Percentiles rank a stretch among this genome's conserved stretches.
Conservation (phyloP, 2,797 vertebrate genomes). For the Vireo griseus region DNA sequence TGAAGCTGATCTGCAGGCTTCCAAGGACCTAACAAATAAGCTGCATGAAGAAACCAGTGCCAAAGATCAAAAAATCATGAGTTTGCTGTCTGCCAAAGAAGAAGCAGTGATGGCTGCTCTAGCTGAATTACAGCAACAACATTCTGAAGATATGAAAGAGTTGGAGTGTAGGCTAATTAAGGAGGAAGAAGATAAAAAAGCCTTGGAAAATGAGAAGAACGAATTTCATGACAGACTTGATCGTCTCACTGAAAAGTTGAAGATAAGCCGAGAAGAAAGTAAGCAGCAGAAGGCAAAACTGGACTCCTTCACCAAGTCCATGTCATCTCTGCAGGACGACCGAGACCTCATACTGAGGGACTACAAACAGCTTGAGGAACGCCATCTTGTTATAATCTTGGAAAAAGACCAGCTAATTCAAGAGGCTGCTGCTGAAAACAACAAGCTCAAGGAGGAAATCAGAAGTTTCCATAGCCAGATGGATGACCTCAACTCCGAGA, state of each 20-base stretch:
- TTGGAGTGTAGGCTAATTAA: conserved; percentile 71
- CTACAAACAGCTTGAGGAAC: conserved; percentile 91
- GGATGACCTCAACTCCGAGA: conserved; percentile 93
- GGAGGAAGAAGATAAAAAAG: conserved; percentile 74
- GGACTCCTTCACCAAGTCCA: conserved; percentile 90
- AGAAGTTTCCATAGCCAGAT: conserved; percentile 81
- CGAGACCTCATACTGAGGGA: conserved; percentile 84
- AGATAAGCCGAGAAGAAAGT: conserved; percentile 77
- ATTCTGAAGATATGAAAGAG: conserved; percentile 81
- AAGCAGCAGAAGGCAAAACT: conserved; percentile 81
- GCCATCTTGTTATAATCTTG: conserved; percentile 83
- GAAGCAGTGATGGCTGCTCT: conserved; percentile 79
- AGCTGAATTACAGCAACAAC: conserved; percentile 70
- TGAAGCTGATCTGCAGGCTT: conserved; percentile 86
- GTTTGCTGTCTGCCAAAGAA: conserved; percentile 87
- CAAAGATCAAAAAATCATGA: conserved; percentile 88
- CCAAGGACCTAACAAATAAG: conserved; percentile 80
- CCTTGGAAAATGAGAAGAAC: conserved; percentile 81
- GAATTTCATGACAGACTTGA: conserved; percentile 73
- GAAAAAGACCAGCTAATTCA: conserved; percentile 94
- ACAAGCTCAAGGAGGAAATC: conserved; percentile 89
- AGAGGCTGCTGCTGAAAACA: conserved; percentile 92
- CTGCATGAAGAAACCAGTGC: conserved; percentile 82
- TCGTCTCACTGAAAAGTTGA: conserved; percentile 75
- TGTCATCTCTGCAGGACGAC: conserved; percentile 96